phyloP scores from a whole-genome alignment of 2,113 vertebrate genomes.

The Fregetta grallaria region DNA sequence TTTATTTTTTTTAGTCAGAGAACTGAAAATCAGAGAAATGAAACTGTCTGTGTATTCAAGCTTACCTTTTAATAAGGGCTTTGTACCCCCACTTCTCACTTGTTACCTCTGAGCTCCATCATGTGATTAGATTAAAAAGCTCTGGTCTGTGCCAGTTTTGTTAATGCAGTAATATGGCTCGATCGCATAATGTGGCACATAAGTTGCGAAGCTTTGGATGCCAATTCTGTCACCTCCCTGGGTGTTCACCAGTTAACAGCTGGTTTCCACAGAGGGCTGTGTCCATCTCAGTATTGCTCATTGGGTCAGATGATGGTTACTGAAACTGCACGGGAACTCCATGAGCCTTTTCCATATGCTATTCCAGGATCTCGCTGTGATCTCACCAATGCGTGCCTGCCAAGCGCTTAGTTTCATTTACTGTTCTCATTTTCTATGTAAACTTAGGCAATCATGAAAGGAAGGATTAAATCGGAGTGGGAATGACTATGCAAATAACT shows the following conservation, averaged over 20 bases:
- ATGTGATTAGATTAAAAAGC: not conserved
- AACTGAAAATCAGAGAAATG: not conserved
- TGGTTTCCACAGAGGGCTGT: not conserved
- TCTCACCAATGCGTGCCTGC: not conserved
- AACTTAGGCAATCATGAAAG: conserved; percentile 6
- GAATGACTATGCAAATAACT: conserved; percentile 14
- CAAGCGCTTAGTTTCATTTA: conserved; percentile 37
- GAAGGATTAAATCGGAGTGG: conserved; percentile 15
- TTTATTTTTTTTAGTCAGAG: not conserved
- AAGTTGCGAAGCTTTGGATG: not conserved
- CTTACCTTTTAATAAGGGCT: not conserved
- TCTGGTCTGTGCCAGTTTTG: not conserved
- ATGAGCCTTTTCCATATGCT: not conserved
- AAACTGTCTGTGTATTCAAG: not conserved
- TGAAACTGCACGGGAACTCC: not conserved
- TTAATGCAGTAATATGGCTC: not conserved
- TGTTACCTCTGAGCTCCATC: not conserved
- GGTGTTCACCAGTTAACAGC: not conserved
- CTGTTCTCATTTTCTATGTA: not conserved
- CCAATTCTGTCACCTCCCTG: not conserved
- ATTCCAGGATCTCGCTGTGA: conserved; percentile 28
- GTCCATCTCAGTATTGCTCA: not conserved
- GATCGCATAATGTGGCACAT: not conserved
- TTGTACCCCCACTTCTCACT: not conserved
- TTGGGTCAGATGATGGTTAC: conserved; percentile 29